Evolutionary conservation across 1,140 invertebrate genomes (phyloP), one percentile per base, ranked within the genome.

Genomic region (Schlechtendalia chinensis): DNA sequence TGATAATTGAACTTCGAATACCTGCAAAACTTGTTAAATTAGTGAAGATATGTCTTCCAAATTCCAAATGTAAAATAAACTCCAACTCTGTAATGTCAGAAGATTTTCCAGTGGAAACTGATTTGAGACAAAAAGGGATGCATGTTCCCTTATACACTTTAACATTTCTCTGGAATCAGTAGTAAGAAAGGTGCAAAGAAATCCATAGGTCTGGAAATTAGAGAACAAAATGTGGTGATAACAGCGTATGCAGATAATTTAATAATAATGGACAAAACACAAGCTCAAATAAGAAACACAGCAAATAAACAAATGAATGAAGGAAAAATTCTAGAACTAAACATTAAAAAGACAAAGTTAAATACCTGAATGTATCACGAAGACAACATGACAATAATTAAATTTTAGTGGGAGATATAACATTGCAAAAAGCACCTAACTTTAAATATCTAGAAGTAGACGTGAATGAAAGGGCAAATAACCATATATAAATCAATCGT

Each of bases 221-320:
- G 50, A 74, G n/a, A 74, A 29, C 39, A 74, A 54, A 74, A 74
- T n/a, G 47, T 54, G 27, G 54, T 74, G 12, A 54, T 74, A 14
- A 1, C 47, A 54, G 32, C 32, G 19, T 74, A 74, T 14, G 71
- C 71, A 58, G 47, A 67, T 29, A 12, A 67, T 54, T 8, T 74
- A 54, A 58, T 74, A 24, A 53, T 74, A 16, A 74, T 54, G 17
- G 71, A 10, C 10, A 10, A 45, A 45, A n/a, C n/a, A n/a, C n/a
- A n/a, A 45, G 39, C 4, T 45, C 39, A 63, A 29, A 19, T 63
- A 63, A 63, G 24, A 63, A 29, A 29, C 17, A 63, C 61, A 29
- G 5, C 22, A 63, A 63, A 29, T 3, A 63, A 29, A 29, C 11
- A 29, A 63, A 63, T 29, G 32, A 27, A 63, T 1, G 27, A 63